Evolutionary conservation across 2,888 invertebrate genomes (phyloP).

Genomic region (Drosophila demipolita): DNA sequence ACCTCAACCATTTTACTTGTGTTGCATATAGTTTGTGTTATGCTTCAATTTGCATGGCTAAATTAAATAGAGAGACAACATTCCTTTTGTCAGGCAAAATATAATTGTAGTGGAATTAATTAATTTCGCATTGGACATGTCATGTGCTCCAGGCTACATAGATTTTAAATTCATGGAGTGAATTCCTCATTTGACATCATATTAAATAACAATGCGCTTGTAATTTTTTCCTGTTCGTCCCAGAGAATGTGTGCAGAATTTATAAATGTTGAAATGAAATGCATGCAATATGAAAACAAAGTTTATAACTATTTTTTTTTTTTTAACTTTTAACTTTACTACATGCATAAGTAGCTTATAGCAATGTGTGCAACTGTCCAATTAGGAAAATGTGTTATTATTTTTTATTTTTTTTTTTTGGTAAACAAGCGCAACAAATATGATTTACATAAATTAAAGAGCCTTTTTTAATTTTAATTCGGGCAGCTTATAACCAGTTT

Average conservation of each 20-base stretch:
- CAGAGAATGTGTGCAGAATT: background rate
- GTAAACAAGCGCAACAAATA: background rate
- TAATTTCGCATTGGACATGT: background rate
- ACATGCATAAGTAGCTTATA: background rate
- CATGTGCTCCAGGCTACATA: background rate
- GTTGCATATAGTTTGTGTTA: background rate
- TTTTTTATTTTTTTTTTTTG: too few species aligned
- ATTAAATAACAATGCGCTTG: background rate
- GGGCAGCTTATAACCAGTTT: conserved; percentile 18
- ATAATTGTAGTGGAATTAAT: conserved; percentile 17
- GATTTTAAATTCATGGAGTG: background rate
- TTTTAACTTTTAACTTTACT: background rate
- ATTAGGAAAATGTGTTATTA: background rate
- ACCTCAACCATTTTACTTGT: background rate
- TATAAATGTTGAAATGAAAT: background rate
- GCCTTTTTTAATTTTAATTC: background rate
- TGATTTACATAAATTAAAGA: background rate
- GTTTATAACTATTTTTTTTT: background rate
- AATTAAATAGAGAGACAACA: conserved; percentile 13
- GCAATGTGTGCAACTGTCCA: background rate
- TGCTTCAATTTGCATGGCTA: conserved; percentile 11
- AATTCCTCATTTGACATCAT: background rate
- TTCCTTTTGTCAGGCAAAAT: conserved; percentile 11
- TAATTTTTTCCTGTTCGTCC: background rate
- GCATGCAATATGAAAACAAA: background rate